Percentiles rank a stretch among this genome's conserved stretches.
phyloP scores from a whole-genome alignment of 2,797 vertebrate species.

The Muscicapa striata region DNA sequence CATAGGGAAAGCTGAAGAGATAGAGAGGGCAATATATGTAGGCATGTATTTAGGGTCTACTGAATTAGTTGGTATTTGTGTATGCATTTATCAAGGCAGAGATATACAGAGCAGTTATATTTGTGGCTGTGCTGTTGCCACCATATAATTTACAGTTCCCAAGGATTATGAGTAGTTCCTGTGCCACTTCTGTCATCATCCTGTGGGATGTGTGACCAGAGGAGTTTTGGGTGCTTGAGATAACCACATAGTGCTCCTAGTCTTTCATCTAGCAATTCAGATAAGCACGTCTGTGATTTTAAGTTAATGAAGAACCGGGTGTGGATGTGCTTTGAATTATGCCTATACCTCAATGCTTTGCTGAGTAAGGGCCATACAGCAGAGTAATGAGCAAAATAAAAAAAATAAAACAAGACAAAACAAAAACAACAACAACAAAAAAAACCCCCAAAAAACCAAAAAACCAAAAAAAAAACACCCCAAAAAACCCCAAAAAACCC shows the following conservation, averaged over 20 bases:
- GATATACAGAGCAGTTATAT: neutral
- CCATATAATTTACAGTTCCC: neutral
- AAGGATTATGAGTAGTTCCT: neutral
- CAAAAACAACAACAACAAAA: neutral
- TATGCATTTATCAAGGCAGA: neutral
- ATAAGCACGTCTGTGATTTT: neutral
- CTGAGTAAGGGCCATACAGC: neutral
- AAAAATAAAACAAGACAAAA: neutral
- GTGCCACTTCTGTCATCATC: neutral
- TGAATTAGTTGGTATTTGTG: neutral
- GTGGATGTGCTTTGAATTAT: neutral
- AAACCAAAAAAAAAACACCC: neutral
- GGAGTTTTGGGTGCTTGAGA: neutral
- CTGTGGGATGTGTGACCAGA: neutral
- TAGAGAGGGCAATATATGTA: neutral
- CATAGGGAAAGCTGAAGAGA: neutral
- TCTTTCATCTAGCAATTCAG: neutral
- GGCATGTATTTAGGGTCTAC: neutral
- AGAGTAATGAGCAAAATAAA: neutral
- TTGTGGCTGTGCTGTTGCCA: neutral
- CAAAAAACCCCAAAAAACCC: no score
- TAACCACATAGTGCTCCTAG: neutral
- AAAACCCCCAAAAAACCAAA: neutral
- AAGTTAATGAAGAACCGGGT: neutral
- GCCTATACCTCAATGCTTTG: neutral